Evolutionary conservation across 2,113 vertebrate genomes (phyloP).

Genomic region (mouse (Mus musculus)): DNA sequence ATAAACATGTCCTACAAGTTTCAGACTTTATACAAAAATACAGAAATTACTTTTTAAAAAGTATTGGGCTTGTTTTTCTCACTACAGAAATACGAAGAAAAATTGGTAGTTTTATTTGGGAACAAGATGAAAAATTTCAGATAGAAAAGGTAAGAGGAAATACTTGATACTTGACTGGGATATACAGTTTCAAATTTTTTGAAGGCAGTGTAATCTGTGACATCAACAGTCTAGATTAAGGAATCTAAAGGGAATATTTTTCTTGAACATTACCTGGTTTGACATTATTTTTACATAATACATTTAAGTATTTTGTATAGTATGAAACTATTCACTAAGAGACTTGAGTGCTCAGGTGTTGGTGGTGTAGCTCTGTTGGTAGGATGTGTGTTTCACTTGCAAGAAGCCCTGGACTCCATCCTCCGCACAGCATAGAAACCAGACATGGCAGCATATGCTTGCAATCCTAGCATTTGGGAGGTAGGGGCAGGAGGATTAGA

Average conservation of each 20-base stretch:
- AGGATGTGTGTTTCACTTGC: neutral
- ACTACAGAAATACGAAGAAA: conserved; percentile 87
- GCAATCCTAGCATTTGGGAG: neutral
- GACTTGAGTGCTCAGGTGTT: neutral
- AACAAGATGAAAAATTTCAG: conserved; percentile 73
- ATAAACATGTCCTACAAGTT: conserved; percentile 37
- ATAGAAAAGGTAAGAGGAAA: conserved; percentile 82
- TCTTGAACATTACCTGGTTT: conserved; percentile 1
- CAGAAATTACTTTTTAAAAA: conserved; percentile 34
- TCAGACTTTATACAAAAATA: conserved; percentile 59
- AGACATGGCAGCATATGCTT: neutral
- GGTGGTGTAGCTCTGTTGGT: neutral
- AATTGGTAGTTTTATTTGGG: conserved; percentile 89
- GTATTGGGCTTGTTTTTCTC: conserved; percentile 59
- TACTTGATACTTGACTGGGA: conserved; percentile 16
- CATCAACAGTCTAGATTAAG: neutral
- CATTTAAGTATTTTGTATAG: conserved; percentile 25
- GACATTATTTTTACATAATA: conserved; percentile 27
- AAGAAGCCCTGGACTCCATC: neutral
- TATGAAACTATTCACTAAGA: conserved; percentile 45
- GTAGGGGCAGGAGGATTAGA: neutral
- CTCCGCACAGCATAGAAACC: too few relatives aligned
- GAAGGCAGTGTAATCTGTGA: neutral
- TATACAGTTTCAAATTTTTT: conserved; percentile 1
- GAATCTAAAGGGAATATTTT: conserved; percentile 49